phyloP scores from a whole-genome alignment of 2,888 invertebrate genomes.

The Hyposoter didymator region DNA sequence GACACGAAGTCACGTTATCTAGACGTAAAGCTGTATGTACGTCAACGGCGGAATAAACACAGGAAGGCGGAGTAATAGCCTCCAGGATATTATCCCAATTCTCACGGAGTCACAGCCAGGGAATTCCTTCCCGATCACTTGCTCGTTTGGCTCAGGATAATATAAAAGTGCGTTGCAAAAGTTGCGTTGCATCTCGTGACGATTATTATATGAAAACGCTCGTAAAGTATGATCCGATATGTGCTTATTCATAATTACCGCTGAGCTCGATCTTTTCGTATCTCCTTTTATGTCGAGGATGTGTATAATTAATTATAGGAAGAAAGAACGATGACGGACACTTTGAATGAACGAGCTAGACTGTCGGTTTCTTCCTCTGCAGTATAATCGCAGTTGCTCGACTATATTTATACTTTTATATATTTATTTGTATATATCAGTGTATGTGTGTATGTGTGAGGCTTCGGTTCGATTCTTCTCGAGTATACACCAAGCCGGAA shows the following conservation, averaged over 20 bases:
- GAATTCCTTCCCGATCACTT: conserved; percentile 48
- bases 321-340: conserved; percentile 21
- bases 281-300: conserved; percentile 46
- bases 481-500: conserved; percentile 57
- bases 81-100: conserved; percentile 72
- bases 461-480: conserved; percentile 31
- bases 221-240: conserved; percentile 58
- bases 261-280: conserved; percentile 42
- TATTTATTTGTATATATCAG: neutral
- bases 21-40: conserved; percentile 26
- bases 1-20: conserved; percentile 21
- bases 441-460: neutral
- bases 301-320: conserved; percentile 60
- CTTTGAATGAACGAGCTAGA: conserved; percentile 32
- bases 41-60: conserved; percentile 65
- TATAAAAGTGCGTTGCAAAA: conserved; percentile 36
- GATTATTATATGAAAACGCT: conserved; percentile 58
- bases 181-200: conserved; percentile 51
- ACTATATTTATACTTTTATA: neutral
- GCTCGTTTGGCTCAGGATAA: conserved; percentile 18
- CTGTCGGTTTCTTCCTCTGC: conserved; percentile 9
- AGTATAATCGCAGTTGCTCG: neutral
- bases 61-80: conserved; percentile 72
- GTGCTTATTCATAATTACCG: conserved; percentile 27
- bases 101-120: conserved; percentile 67